Conservation (phyloP, 2,113 vertebrate species). For the Notarius quadriscutis region DNA sequence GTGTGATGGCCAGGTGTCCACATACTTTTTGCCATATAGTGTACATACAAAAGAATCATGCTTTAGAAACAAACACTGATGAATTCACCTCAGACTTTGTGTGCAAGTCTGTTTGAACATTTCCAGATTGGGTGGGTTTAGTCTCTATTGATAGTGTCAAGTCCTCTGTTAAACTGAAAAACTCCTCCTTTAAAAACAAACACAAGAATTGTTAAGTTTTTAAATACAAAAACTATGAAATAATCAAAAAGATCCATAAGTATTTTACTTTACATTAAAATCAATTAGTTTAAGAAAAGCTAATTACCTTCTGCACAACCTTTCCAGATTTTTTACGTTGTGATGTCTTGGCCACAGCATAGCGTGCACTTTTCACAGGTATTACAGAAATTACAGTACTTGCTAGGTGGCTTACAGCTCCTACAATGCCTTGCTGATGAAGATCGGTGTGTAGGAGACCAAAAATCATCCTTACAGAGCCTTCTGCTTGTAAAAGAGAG, state of each 20-base stretch:
- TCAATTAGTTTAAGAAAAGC: neutral
- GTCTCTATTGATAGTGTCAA: constrained; percentile 60
- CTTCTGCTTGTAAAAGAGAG: constrained; percentile 56
- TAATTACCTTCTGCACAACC: constrained; percentile 67
- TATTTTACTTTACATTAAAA: neutral
- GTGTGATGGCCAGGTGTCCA: neutral
- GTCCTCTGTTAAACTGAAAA: constrained; percentile 68
- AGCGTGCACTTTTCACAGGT: constrained; percentile 53
- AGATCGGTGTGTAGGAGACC: constrained; percentile 81
- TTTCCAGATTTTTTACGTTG: constrained; percentile 73
- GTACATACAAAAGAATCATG: neutral
- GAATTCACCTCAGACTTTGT: constrained; percentile 63
- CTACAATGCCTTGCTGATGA: constrained; percentile 71
- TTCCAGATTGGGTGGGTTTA: constrained; percentile 50
- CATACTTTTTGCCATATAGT: neutral
- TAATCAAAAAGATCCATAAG: neutral
- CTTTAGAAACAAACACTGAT: neutral
- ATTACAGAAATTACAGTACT: constrained; percentile 67
- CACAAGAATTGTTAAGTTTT: neutral
- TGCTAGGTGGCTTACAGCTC: constrained; percentile 71
- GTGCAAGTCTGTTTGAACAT: constrained; percentile 50
- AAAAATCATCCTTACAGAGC: constrained; percentile 68
- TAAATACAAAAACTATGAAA: neutral
- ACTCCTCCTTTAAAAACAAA: constrained; percentile 64
- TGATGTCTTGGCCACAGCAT: constrained; percentile 63